phyloP scores from a whole-genome alignment of 2,888 invertebrate species.

The Trachelus stipa region DNA sequence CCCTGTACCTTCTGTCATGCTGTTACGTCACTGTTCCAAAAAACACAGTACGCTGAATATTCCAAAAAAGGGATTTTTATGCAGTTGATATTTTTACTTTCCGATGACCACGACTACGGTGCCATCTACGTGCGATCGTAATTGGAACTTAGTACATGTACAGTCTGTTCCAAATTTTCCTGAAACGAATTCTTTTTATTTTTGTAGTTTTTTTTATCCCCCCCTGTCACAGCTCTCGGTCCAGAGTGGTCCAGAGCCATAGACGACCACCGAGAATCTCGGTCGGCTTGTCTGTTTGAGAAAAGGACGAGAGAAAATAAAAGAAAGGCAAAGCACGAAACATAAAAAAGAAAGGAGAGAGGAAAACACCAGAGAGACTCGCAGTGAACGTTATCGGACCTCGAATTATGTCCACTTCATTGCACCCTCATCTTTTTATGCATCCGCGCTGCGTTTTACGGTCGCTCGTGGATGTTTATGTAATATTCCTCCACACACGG shows the following conservation, averaged over 20 bases:
- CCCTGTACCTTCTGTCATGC: neutral
- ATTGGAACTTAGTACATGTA: neutral
- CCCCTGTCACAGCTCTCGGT: neutral
- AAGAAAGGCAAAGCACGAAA: neutral
- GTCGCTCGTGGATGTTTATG: conserved; percentile 1
- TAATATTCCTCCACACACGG: conserved; percentile 4
- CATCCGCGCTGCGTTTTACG: conserved; percentile 14
- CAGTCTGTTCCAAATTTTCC: neutral
- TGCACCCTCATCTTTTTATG: conserved; percentile 14
- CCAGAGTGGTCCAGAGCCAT: neutral
- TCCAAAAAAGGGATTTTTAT: neutral
- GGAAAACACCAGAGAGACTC: neutral
- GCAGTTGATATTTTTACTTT: neutral
- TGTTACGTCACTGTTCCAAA: neutral
- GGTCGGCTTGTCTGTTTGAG: neutral
- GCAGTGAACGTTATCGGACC: conserved; percentile 8
- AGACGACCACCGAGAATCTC: neutral
- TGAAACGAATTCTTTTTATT: neutral
- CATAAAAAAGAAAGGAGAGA: neutral
- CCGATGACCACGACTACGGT: too few relatives aligned
- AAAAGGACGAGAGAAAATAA: neutral
- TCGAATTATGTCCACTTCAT: conserved; percentile 21
- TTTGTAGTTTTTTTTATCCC: too few relatives aligned
- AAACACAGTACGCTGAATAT: neutral
- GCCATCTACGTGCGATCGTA: too few relatives aligned